phyloP scores from a whole-genome alignment of 2,888 invertebrate species.

The Drosophila sordidapex region DNA sequence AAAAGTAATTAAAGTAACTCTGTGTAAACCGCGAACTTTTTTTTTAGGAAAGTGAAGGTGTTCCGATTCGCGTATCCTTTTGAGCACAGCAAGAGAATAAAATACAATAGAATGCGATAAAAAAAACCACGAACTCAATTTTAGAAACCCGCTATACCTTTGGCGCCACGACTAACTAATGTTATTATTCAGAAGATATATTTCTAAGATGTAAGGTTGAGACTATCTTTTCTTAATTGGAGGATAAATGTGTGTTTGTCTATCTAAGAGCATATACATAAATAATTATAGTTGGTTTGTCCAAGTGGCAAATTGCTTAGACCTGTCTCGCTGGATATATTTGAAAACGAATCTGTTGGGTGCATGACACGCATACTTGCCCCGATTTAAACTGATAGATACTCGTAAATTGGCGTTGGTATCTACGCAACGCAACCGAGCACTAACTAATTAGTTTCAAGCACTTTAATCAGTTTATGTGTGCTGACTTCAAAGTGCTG shows the following conservation, averaged over 20 bases:
- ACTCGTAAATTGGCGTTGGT: conserved; percentile 7
- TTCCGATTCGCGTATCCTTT: neutral
- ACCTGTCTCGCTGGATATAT: neutral
- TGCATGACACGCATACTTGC: neutral
- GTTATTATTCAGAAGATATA: neutral
- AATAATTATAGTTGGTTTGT: neutral
- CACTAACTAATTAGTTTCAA: conserved; percentile 41
- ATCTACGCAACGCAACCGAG: conserved; percentile 11
- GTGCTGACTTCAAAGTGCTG: conserved; percentile 35
- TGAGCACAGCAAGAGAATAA: neutral
- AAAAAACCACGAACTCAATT: neutral
- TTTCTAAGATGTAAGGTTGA: neutral
- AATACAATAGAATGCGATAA: neutral
- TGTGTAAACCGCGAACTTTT: neutral
- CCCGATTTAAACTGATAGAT: conserved; percentile 5
- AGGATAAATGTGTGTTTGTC: neutral
- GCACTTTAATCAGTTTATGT: conserved; percentile 27
- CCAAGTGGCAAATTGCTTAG: neutral
- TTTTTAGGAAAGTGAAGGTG: neutral
- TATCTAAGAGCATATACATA: neutral
- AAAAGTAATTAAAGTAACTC: conserved; percentile 11
- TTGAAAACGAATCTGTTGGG: neutral
- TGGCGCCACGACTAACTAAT: neutral
- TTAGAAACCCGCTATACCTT: neutral
- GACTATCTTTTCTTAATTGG: neutral